These are phyloP conservation scores for Mechanitis messenoides DNA, from an alignment of 2,888 invertebrate species.

Conservation along the genomic window DNA sequence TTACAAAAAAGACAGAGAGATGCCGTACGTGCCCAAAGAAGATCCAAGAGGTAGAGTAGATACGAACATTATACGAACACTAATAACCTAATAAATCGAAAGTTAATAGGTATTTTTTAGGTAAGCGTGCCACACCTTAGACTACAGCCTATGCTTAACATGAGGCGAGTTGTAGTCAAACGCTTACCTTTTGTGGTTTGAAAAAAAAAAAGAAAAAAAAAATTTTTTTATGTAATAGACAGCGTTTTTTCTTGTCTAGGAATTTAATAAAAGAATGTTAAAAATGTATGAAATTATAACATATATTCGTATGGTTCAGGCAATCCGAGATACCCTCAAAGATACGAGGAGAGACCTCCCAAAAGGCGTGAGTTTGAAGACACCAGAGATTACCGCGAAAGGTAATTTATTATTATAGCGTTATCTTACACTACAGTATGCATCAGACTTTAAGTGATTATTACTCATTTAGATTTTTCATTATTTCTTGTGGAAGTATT, in stretches of 20 bases:
- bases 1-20: constrained; percentile 52
- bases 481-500: not conserved
- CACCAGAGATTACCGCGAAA: constrained; percentile 50
- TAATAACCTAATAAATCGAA: not conserved
- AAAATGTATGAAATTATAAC: too few relatives aligned
- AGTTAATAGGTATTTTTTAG: too few relatives aligned
- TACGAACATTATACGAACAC: not conserved
- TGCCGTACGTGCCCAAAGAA: constrained; percentile 48
- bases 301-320: constrained; percentile 34
- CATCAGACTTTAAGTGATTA: not conserved
- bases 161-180: too few relatives aligned
- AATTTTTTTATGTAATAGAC: too few relatives aligned
- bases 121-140: too few relatives aligned
- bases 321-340: constrained; percentile 51
- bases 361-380: constrained; percentile 54
- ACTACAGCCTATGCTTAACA: too few relatives aligned
- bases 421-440: not conserved
- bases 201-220: too few relatives aligned
- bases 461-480: too few relatives aligned
- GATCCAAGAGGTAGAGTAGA: constrained; percentile 48
- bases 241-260: too few relatives aligned
- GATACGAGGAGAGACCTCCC: constrained; percentile 54
- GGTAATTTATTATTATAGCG: constrained; percentile 24
- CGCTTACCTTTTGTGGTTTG: too few relatives aligned
- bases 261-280: too few relatives aligned